Base-by-base conservation (phyloP, 2,797 vertebrate genomes). In the Orestias chungarensis region DNA sequence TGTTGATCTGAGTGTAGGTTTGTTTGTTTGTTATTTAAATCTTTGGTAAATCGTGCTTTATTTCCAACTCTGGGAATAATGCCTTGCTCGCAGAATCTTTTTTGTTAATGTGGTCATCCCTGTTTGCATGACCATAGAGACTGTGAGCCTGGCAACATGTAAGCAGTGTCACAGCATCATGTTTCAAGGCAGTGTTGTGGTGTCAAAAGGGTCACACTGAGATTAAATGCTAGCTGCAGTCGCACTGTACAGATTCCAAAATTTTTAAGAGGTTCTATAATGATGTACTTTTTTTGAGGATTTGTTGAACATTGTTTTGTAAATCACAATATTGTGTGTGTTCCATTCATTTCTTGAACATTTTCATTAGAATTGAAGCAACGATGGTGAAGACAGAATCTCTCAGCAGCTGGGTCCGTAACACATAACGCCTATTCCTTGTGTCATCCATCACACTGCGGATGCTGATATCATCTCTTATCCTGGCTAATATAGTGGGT, bases 61-160 rank as follows among this genome's bases (percentile, higher is more conserved):
- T 91, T 85, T 90, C n/a, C n/a, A 90, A 85, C 87, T 79, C 76
- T 66, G 71, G 67, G 79, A 64, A 76, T 83, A 81, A 85, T 85
- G 81, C 86, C 75, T 81, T 71, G 43, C 78, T 78, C 80, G 81
- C 71, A 69, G 68, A 87, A 75, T 76, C 70, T 69, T 80, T 85
- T 88, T 86, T 40, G 87, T 88, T 82, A 75, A 64, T 81, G 83
- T 66, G 81, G 87, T 81, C 88, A 86, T 88, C 64, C n/a, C 68
- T 90, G 86, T 90, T 90, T 90, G 78, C 73, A 79, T 78, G 83
- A 78, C 82, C 74, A 83, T 76, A 82, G 71, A 79, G 71, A 77
- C n/a, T 54, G 66, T 79, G 77, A 91, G 85, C 90, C 85, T 89
- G 87, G 90, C 88, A 90, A 91, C 89, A 80, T 88, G 75, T 87